Base-by-base conservation (phyloP, 2,888 invertebrate genomes). In the Spisula solida region DNA sequence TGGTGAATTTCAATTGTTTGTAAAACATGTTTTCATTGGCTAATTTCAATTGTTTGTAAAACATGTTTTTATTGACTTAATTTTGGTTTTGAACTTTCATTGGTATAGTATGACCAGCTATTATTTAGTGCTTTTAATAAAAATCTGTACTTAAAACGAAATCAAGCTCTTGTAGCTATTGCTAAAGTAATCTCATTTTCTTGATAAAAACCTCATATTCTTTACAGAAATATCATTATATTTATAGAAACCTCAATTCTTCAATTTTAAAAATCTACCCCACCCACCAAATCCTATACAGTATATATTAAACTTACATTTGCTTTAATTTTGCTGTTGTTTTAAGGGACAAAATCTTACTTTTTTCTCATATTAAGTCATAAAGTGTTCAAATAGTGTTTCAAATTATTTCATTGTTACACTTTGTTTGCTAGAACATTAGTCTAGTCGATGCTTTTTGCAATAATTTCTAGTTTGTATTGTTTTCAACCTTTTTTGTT, bases 371-470 rank as follows among this genome's bases (percentile, higher is more conserved):
- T 41, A 41, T 41, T 41, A 41, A 41, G 41, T 41, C 41, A 5
- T 8, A n/a, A 66, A 66, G 60, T 66, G 60, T 66, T 66, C 60
- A 66, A n/a, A 66, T 66, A 25, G 25, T 66, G 18, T 56, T 56
- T 56, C 20, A 6, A 18, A 20, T 20, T 25, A 8, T 66, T 66
- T 25, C n/a, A 25, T 25, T 66, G 25, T 66, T 66, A 12, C 8
- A 20, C 0, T 25, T 25, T 66, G 10, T 70, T 25, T 70, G 70
- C 75, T 75, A 75, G 75, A 34, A 75, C 4, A 34, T 75, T 75
- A 75, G 75, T 75, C 75, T 75, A 75, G 75, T 75, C 75, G 31
- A 75, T 34, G 31, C 8, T 75, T 1, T 75, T 75, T 75, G 75
- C 75, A 75, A 75, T 75, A 75, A 75, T 31, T 34, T 75, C 60